These are phyloP conservation scores for Octomys mimax DNA, from an alignment of 2,797 vertebrate genomes.

Conservation along the genomic window DNA sequence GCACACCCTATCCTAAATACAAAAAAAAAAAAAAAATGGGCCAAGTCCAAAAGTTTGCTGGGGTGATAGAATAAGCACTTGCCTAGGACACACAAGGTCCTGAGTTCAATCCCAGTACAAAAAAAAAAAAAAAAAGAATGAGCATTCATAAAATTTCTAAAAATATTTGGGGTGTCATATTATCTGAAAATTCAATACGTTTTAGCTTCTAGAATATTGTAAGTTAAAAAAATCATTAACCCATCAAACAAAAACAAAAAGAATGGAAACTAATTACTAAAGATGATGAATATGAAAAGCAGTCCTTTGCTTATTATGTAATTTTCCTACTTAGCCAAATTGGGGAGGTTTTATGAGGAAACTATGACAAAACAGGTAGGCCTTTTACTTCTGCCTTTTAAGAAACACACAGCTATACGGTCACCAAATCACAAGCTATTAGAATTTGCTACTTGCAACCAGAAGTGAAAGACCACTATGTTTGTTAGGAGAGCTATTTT, in stretches of 20 bases:
- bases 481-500: not conserved
- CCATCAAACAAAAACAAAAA: conserved; percentile 36
- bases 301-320: not conserved
- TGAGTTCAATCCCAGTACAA: too few species aligned
- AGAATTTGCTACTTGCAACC: not conserved
- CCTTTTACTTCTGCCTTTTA: not conserved
- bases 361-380: not conserved
- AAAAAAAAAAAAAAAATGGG: too few species aligned
- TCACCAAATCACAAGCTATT: not conserved
- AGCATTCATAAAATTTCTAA: not conserved
- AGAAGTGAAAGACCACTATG: not conserved
- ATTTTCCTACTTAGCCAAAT: conserved; percentile 33
- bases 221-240: conserved; percentile 41
- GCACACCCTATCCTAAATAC: too few species aligned
- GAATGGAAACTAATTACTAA: conserved; percentile 4
- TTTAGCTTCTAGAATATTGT: conserved; percentile 7
- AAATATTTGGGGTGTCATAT: not conserved
- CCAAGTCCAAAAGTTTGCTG: too few species aligned
- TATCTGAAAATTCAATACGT: conserved; percentile 1
- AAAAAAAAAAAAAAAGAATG: not conserved
- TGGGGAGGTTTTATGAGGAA: not conserved
- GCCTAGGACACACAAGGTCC: too few species aligned
- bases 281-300: conserved; percentile 1
- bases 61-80: too few species aligned
- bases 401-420: not conserved